A percentile compares a stretch with the other conserved stretches of the same genome.
phyloP scores from a whole-genome alignment of 1,140 invertebrate genomes.

The Aphelenchoides besseyi region DNA sequence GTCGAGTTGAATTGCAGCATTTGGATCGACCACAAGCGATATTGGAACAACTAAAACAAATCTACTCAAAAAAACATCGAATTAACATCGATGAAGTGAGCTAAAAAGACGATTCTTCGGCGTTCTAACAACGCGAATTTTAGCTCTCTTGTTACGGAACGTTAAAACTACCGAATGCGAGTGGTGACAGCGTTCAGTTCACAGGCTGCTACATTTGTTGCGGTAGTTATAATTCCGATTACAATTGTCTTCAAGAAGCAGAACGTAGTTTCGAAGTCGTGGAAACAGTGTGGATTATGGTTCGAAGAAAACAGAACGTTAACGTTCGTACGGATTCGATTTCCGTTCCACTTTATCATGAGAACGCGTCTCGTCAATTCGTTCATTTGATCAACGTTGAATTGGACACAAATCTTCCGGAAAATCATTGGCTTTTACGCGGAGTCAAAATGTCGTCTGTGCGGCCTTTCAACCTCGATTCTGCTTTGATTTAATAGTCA shows the following conservation, averaged over 20 bases:
- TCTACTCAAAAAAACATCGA: conserved; percentile 16
- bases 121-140: too few species aligned
- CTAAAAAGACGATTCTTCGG: background rate
- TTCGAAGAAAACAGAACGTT: conserved; percentile 5
- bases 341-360: background rate
- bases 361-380: conserved; percentile 6
- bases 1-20: conserved; percentile 10
- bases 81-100: conserved; percentile 17
- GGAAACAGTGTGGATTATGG: conserved; percentile 29
- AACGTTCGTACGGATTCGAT: background rate
- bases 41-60: conserved; percentile 20
- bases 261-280: conserved; percentile 7
- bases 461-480: background rate
- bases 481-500: background rate
- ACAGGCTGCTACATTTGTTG: conserved; percentile 25
- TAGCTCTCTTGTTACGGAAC: conserved; percentile 26
- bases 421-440: conserved; percentile 31
- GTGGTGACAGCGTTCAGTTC: conserved; percentile 17
- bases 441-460: conserved; percentile 33
- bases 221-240: conserved; percentile 21
- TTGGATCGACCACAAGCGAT: conserved; percentile 23
- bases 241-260: conserved; percentile 25
- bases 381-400: conserved; percentile 24
- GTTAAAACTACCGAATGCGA: background rate
- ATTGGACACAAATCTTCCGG: conserved; percentile 28